Percentiles rank a stretch among this genome's conserved stretches.
Conservation (phyloP, 2,888 invertebrate species). For the Cremastobaeus sp. region DNA sequence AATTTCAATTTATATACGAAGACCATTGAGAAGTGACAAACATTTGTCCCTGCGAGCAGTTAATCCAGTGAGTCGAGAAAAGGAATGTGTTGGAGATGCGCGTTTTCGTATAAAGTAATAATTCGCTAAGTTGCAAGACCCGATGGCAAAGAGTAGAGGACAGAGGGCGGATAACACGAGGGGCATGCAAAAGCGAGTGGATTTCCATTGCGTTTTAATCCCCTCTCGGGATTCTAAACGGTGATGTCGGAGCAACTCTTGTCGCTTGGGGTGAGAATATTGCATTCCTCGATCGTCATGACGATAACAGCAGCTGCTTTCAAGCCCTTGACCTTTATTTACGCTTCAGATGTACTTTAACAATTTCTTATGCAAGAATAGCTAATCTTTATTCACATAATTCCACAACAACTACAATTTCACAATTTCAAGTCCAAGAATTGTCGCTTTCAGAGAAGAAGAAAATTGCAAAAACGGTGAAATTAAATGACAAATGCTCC, state of each 20-base stretch:
- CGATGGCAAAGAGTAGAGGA: slow-evolving; percentile 38
- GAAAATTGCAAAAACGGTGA: too few relatives aligned
- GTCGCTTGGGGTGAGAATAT: slow-evolving; percentile 78
- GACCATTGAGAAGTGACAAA: slow-evolving; percentile 23
- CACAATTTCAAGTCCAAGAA: too few relatives aligned
- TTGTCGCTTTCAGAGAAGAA: too few relatives aligned
- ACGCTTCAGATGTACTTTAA: slow-evolving; percentile 40
- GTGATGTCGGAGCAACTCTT: slow-evolving; percentile 76
- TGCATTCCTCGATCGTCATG: slow-evolving; percentile 78
- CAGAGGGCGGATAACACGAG: slow-evolving; percentile 62
- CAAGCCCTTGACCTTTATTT: slow-evolving; percentile 61
- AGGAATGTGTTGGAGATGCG: slow-evolving; percentile 37
- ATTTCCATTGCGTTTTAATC: slow-evolving; percentile 78
- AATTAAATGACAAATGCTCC: too few relatives aligned
- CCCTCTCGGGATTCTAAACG: slow-evolving; percentile 71
- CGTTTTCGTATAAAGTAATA: slow-evolving; percentile 50
- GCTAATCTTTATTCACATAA: slow-evolving; percentile 10
- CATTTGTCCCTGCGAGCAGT: slow-evolving; percentile 25
- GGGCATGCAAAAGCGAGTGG: slow-evolving; percentile 68
- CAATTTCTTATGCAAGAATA: slow-evolving; percentile 27
- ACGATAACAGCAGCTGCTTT: slow-evolving; percentile 72
- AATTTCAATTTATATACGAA: slow-evolving; percentile 16
- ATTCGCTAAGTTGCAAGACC: slow-evolving; percentile 43
- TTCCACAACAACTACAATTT: slow-evolving; percentile 26
- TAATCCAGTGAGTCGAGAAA: slow-evolving; percentile 36